These are phyloP conservation scores for Macrocentrus cingulum DNA, from an alignment of 1,140 invertebrate genomes.

Conservation along the genomic window DNA sequence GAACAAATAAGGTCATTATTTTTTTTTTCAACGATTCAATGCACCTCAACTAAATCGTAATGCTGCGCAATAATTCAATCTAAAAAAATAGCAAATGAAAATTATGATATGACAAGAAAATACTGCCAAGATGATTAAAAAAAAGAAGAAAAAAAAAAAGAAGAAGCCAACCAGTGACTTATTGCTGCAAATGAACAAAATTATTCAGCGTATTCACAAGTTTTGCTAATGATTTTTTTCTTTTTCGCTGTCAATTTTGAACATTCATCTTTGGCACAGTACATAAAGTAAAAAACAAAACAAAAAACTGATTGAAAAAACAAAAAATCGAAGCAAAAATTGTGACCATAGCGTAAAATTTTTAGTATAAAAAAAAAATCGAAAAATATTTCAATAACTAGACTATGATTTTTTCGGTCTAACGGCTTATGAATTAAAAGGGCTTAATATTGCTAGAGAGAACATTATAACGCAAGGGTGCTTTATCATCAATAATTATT, in stretches of 20 bases:
- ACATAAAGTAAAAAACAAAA: constrained; percentile 27
- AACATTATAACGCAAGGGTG: constrained; percentile 13
- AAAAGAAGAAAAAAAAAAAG: background rate
- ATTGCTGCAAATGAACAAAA: constrained; percentile 23
- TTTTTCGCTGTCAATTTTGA: constrained; percentile 24
- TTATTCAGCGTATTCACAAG: constrained; percentile 19
- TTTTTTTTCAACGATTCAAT: background rate
- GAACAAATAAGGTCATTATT: constrained; percentile 2
- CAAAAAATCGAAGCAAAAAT: too few relatives aligned
- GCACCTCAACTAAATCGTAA: background rate
- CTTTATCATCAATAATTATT: constrained; percentile 6
- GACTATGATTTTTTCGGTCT: background rate
- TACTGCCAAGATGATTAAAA: background rate
- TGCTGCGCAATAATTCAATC: background rate
- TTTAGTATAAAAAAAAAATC: constrained; percentile 1
- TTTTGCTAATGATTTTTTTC: constrained; percentile 24
- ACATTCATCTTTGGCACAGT: constrained; percentile 36
- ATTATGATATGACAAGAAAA: constrained; percentile 6
- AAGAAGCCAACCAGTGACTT: background rate
- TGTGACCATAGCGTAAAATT: too few relatives aligned
- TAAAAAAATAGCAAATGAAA: background rate
- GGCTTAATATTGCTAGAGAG: constrained; percentile 16
- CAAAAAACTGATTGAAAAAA: constrained; percentile 16
- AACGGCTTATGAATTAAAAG: constrained; percentile 9
- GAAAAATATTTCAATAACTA: background rate